Evolutionary conservation across 1,140 invertebrate species (phyloP).

Genomic region (Pomacea maculata): DNA sequence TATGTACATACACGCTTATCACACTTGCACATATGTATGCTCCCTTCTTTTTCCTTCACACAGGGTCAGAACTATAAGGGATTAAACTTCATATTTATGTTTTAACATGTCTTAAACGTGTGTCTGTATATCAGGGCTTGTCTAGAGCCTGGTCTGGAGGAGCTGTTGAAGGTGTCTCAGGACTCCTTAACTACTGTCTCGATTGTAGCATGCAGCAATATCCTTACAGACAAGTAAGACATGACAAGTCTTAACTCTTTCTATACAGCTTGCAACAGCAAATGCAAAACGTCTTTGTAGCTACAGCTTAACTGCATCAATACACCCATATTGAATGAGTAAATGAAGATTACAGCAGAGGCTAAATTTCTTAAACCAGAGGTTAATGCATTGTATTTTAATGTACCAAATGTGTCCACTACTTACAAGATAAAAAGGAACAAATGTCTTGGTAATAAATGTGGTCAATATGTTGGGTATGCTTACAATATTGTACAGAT

Average conservation of each 20-base stretch:
- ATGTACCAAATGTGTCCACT: no score
- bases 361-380: no score
- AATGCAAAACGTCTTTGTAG: no score
- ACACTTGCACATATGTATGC: no score
- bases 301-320: no score
- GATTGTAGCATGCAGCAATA: slow-evolving; percentile 43
- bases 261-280: background rate
- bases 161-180: slow-evolving; percentile 44
- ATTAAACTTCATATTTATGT: background rate
- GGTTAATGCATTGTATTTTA: no score
- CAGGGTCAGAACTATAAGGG: no score
- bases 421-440: no score
- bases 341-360: no score
- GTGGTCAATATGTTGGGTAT: background rate
- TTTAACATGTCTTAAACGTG: background rate
- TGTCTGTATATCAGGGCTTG: slow-evolving; percentile 28
- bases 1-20: no score
- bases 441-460: background rate
- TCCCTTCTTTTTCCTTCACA: no score
- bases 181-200: slow-evolving; percentile 36
- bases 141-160: slow-evolving; percentile 49
- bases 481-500: no score
- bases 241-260: background rate
- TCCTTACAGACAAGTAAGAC: slow-evolving; percentile 54
- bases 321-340: background rate